Conservation (phyloP, 2,888 invertebrate species). For the Bombylius discolor region DNA sequence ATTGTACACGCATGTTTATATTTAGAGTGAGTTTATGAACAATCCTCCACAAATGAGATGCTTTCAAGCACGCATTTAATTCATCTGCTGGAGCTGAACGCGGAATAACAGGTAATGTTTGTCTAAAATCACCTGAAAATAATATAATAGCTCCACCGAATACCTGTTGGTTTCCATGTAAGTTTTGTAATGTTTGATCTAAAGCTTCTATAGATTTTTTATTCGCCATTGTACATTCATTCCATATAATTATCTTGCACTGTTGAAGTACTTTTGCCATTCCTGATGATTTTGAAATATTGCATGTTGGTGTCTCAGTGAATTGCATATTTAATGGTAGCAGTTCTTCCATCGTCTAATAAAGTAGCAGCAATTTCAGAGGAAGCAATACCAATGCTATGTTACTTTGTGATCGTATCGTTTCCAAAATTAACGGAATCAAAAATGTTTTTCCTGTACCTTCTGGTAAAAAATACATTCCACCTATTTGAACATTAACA, state of each 20-base stretch:
- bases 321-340: constrained; percentile 17
- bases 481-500: constrained; percentile 12
- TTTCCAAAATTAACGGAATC: constrained; percentile 7
- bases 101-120: constrained; percentile 9
- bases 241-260: constrained; percentile 22
- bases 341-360: constrained; percentile 18
- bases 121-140: constrained; percentile 7
- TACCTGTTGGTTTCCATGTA: constrained; percentile 8
- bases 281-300: constrained; percentile 21
- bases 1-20: constrained; percentile 10
- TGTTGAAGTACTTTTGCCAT: constrained; percentile 21
- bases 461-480: constrained; percentile 8
- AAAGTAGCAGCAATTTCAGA: constrained; percentile 18
- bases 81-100: constrained; percentile 5
- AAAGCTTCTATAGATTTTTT: constrained; percentile 21
- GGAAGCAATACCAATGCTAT: constrained; percentile 16
- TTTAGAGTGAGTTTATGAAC: constrained; percentile 4
- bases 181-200: constrained; percentile 19
- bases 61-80: constrained; percentile 2
- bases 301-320: constrained; percentile 20
- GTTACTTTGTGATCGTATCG: constrained; percentile 4
- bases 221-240: constrained; percentile 22
- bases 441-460: constrained; percentile 12
- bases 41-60: too few relatives aligned
- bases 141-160: constrained; percentile 8